Percentiles rank a stretch among this genome's conserved stretches.
Evolutionary conservation across 2,888 invertebrate species (phyloP).

Genomic region (Yponomeuta evonymella): DNA sequence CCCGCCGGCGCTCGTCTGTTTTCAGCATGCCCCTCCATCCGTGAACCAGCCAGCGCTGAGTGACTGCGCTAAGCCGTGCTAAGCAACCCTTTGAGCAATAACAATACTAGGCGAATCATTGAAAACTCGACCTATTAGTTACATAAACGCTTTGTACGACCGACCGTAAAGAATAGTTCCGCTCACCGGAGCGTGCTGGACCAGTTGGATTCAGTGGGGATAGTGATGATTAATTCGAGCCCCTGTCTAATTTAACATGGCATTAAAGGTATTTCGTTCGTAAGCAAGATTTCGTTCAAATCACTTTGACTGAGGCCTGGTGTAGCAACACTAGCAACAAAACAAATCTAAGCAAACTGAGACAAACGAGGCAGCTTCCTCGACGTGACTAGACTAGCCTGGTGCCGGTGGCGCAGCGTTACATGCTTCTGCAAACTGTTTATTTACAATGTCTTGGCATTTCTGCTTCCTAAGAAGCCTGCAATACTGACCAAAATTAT

Average conservation of each 20-base stretch:
- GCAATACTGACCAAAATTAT: neutral
- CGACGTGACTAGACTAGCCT: neutral
- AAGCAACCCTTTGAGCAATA: conserved; percentile 54
- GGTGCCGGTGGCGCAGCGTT: neutral
- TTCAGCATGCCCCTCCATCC: conserved; percentile 40
- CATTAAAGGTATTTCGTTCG: neutral
- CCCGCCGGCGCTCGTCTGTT: conserved; percentile 27
- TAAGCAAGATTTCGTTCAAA: neutral
- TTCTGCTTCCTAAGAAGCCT: neutral
- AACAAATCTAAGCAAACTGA: neutral
- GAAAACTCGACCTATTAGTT: conserved; percentile 39
- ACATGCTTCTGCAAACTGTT: neutral
- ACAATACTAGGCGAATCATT: conserved; percentile 62
- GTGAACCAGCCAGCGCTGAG: conserved; percentile 37
- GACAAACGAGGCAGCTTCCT: neutral
- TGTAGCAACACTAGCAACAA: neutral
- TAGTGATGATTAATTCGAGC: neutral
- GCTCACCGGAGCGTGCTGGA: neutral
- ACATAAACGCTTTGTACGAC: conserved; percentile 19
- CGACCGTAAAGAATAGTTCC: neutral
- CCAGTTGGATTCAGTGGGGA: neutral
- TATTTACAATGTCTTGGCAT: neutral
- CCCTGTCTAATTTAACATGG: neutral
- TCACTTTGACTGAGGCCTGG: neutral
- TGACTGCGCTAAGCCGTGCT: conserved; percentile 34